Base-by-base conservation (phyloP, 2,113 vertebrate genomes). In the Pithys albifrons region DNA sequence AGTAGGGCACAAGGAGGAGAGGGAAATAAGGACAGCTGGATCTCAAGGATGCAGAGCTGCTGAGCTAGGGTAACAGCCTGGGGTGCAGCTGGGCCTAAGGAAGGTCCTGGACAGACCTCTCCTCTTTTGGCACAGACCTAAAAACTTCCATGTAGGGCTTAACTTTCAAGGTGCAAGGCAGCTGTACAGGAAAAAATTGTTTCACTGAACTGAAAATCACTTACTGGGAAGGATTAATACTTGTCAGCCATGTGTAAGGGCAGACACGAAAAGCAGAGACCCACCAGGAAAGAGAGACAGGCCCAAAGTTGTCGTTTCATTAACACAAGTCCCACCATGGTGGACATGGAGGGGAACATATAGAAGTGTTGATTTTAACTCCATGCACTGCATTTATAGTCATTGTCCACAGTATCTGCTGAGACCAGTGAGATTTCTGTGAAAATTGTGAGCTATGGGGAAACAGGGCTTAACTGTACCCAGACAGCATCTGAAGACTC, bases 401-500 rank as follows among this genome's bases (percentile, higher is more conserved):
- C 24, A 59, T 45, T 59, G 18, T 18, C 43, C 51, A 70, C 41
- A 69, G 35, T 1, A 5, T 27, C 65, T 81, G 52, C 57, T 55
- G 41, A 65, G 52, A 75, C 10, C 46, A 0, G 0, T 54, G 57
- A 86, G 87, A 91, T 24, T 67, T 58, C 90, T 88, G 48, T 10
- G 33, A 66, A 83, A 91, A 77, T 5, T 49, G 62, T 51, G 52
- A 94, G 75, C 0, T 0, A 57, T 0, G 3, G 17, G 67, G 18
- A 93, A 35, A 80, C 19, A 28, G 23, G 22, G 72, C 57, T 96
- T 92, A 95, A 55, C 61, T 31, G 12, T 41, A 61, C 59, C 66
- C 76, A 81, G 72, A 94, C 48, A 88, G n/a, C 72, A 95, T 17
- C 55, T 33, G 43, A 71, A 90, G 82, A 86, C 59, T 95, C 78